A percentile compares a stretch with the other conserved stretches of the same genome.
These are phyloP conservation scores for Eurystomus glaucurus DNA, from an alignment of 2,797 vertebrate species.

Conservation along the genomic window DNA sequence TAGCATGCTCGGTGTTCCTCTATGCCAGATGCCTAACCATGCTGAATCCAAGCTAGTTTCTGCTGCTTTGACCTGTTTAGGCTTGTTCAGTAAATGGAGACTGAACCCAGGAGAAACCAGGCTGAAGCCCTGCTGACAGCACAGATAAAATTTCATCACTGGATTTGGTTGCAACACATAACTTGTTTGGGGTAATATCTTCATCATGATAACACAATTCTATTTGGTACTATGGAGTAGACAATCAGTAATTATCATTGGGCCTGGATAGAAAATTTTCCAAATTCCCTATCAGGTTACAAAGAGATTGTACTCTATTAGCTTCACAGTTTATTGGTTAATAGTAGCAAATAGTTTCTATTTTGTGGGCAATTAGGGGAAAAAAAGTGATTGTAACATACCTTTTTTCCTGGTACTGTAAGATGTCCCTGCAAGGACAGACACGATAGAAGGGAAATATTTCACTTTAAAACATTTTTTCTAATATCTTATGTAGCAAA, in stretches of 20 bases:
- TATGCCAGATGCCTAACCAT: not conserved
- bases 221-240: not conserved
- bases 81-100: not conserved
- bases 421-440: not conserved
- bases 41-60: not conserved
- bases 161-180: not conserved
- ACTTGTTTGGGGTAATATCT: not conserved
- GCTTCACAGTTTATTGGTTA: not conserved
- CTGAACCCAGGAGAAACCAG: not conserved
- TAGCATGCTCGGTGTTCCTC: not conserved
- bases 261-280: not conserved
- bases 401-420: not conserved
- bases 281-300: not conserved
- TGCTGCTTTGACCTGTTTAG: not conserved
- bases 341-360: not conserved
- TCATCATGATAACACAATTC: not conserved
- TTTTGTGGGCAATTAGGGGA: not conserved
- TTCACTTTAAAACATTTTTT: not conserved
- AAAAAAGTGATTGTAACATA: not conserved
- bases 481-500: not conserved
- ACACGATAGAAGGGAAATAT: not conserved
- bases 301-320: not conserved
- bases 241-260: not conserved
- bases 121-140: not conserved
- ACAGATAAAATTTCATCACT: not conserved